Evolutionary conservation across 2,797 vertebrate species (phyloP), one percentile per base, ranked within the genome.

Genomic region (Crotalus adamanteus): DNA sequence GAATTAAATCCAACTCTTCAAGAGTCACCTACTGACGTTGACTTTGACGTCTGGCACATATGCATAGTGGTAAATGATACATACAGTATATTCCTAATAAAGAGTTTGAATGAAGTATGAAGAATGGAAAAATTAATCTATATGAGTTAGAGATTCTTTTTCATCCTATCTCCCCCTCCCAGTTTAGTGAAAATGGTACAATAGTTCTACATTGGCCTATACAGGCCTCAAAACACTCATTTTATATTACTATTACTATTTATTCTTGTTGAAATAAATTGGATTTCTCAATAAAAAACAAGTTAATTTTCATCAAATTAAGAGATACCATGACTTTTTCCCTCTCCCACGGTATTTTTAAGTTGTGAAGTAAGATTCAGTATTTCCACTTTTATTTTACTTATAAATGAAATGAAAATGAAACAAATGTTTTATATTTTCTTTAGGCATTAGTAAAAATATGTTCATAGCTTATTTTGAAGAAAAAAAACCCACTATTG

Each of bases 11-110:
- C 95, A 94, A 93, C 22, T 78, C 96, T 93, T 97, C 96, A 97
- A 51, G 94, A 97, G 94, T 97, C 96, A 97, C 96, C 93, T 97
- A 96, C 95, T 96, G 97, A 95, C 97, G 96, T 96, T 98, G 97
- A 97, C 97, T 97, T 97, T 97, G 97, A 96, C 96, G 96, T 56
- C 28, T 65, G n/a, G 91, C 8, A 20, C 93, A 91, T 90, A 88
- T 1, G 1, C 4, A 0, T 37, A 89, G 83, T 57, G 28, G 92
- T 90, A 90, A 65, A 13, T 53, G 22, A 37, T n/a, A 28, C 47
- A 5, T 37, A 37, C 37, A 37, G 37, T 37, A 20, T 69, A 13
- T 91, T 90, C 89, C 90, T 86, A 92, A 0, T 90, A 60, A 83
- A 8, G 90, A 78, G 78, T 91, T 95, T 95, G 94, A 92, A 56